Base-by-base conservation (phyloP, 1,140 invertebrate species). In the Copidosoma floridanum region DNA sequence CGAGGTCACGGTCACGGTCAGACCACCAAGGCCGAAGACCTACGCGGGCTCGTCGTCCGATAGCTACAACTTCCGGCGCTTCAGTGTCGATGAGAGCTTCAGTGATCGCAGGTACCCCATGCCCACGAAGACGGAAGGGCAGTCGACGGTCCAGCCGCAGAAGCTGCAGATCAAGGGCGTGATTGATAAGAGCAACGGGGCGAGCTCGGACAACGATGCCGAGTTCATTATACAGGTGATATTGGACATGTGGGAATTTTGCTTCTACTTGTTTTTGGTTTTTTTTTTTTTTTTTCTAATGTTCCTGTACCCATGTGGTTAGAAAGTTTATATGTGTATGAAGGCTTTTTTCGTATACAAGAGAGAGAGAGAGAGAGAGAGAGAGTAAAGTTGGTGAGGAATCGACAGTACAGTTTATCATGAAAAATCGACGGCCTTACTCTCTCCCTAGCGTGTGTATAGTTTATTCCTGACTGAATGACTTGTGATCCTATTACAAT, bases 201-300 rank as follows among this genome's bases (percentile, higher is more conserved):
- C 65, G 4, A 69, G 66, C n/a, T 73, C 71, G 0, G 70, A 74
- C 10, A 77, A 77, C 6, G 73, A 81, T 35, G 77, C 79, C 4
- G 78, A 79, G 37, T 79, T 76, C 56, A 77, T 79, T 26, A 77
- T 79, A 44, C 77, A 81, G 73, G 76, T 78, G 61, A n/a, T n/a
- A n/a, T n/a, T n/a, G 57, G 38, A 50, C 37, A 35, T 56, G 37
- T 2, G 14, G 14, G 8, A 37, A 37, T 10, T 7, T 14, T 14
- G 14, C 7, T 37, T 37, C 32, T 37, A 14, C 32, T 14, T 37
- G 32, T 7, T 14, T 37, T 7, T 37, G 14, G 14, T 37, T 10
- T 37, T 10, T 14, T 37, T 37, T 14, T 14, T 37, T 10, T 14
- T 10, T n/a, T n/a, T n/a, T n/a, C n/a, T n/a, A 46, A 8, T 46